Base-by-base conservation (phyloP, 2,797 vertebrate species). In the Micrastur ruficollis region DNA sequence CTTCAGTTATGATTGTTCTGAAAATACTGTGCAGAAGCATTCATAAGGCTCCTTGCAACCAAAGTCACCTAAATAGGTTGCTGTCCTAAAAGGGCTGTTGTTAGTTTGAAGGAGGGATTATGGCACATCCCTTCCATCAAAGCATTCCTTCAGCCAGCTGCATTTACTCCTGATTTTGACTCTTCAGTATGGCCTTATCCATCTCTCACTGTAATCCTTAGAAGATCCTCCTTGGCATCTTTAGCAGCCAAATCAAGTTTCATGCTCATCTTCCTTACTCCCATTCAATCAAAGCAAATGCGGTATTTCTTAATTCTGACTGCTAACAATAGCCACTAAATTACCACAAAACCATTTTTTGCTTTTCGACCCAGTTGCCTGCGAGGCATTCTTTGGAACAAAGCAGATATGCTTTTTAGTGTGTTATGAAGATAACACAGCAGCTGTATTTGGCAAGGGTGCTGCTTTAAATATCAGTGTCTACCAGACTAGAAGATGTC, bases 381-480 rank as follows among this genome's bases (percentile, higher is more conserved):
- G 26, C 36, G 52, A 83, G 44, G 22, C 38, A 50, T 90, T 86
- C 46, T 76, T 84, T 70, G 47, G 78, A 86, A 81, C 46, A 76
- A 86, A 91, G 68, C 61, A 92, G 55, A 58, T 78, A 79, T 0
- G 65, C 49, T 58, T 93, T 96, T 86, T 79, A 68, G 49, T 62
- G 53, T 86, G n/a, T 68, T 93, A 68, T 14, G 66, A 88, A 93
- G 94, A 94, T 94, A 95, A 90, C 52, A 44, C 36, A 85, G 62
- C 75, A 86, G 73, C 90, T 96, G 76, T 90, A 79, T 95, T 96
- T 96, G 94, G 76, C 82, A 78, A 36, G 47, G 40, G 26, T 90
- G n/a, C 31, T 91, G 80, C 14, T 86, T 81, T 92, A 86, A 93
- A 84, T 93, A 95, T 95, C 94, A 81, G 34, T 83, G 70, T 89